Evolutionary conservation across 1,140 invertebrate species (phyloP), one percentile per base, ranked within the genome.

Genomic region (Trichonephila clavata): DNA sequence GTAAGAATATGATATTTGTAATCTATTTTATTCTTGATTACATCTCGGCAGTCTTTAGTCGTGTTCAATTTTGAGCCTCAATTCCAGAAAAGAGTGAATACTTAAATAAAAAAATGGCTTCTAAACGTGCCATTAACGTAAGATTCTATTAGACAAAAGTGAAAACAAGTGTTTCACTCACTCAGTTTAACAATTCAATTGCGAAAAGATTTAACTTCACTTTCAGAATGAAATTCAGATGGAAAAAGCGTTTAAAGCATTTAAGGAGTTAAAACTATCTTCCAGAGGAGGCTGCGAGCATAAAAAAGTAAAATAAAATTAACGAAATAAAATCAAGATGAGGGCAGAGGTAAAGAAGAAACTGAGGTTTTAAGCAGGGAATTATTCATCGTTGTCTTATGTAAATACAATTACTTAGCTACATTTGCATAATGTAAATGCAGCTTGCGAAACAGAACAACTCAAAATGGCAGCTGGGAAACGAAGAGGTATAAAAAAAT

Each of bases 321-420:
- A 91, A 84, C 63, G 91, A 92, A 92, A 92, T 86, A 92, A 86
- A 86, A 92, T 92, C 43, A 86, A 92, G 39, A 65, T 60, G 83
- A 84, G 32, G 77, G 32, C 24, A 63, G 81, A 86, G 50, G 91
- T 60, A 71, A 68, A 59, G 83, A 86, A 83, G 89, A 90, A 89
- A 63, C 71, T 32, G 65, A 90, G 81, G 60, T 86, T 92, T 92
- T 92, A 92, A 92, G 91, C 60, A 86, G 91, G n/a, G 91, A 92
- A 92, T 92, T 92, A 92, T 92, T 92, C 91, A 92, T 92, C 81
- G 83, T 59, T 68, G 91, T 77, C 91, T 92, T 92, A 92, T 92
- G 91, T 92, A 92, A 92, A 92, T 92, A 92, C 81, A 92, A 92
- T 92, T 92, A 92, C 91, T 92, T 86, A 71, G 81, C 50, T 86